phyloP scores from a whole-genome alignment of 2,888 invertebrate species.

The Acrocera orbiculus region DNA sequence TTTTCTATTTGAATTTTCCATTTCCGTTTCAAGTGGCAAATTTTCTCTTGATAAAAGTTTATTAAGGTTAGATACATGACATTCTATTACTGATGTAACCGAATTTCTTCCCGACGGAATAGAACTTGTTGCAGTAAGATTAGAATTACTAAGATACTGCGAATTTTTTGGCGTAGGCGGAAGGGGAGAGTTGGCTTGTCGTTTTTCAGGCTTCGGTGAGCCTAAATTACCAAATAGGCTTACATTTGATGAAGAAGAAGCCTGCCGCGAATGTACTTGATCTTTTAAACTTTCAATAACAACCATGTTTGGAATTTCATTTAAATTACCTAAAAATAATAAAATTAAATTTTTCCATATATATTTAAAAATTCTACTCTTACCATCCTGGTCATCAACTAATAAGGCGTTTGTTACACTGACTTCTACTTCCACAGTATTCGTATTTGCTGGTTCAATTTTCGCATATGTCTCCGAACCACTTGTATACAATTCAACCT shows the following conservation, averaged over 20 bases:
- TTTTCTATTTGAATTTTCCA: conserved; percentile 29
- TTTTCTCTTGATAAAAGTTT: conserved; percentile 29
- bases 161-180: conserved; percentile 52
- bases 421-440: conserved; percentile 30
- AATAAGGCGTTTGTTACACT: conserved; percentile 21
- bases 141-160: conserved; percentile 21
- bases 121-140: conserved; percentile 22
- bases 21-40: conserved; percentile 19
- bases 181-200: conserved; percentile 75
- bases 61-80: conserved; percentile 17
- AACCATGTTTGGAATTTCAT: no score
- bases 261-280: conserved; percentile 43
- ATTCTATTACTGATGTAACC: conserved; percentile 30
- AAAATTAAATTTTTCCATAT: no score
- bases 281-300: conserved; percentile 34
- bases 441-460: conserved; percentile 41
- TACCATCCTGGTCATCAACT: no score
- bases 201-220: conserved; percentile 76
- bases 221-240: conserved; percentile 58
- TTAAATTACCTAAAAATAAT: no score
- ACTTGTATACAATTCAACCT: conserved; percentile 45
- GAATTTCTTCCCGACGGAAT: conserved; percentile 24
- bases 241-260: conserved; percentile 54
- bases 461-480: conserved; percentile 79
- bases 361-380: no score